Evolutionary conservation across 2,888 invertebrate species (phyloP), one percentile per base, ranked within the genome.

Genomic region (Synanthedon andrenaeformis): DNA sequence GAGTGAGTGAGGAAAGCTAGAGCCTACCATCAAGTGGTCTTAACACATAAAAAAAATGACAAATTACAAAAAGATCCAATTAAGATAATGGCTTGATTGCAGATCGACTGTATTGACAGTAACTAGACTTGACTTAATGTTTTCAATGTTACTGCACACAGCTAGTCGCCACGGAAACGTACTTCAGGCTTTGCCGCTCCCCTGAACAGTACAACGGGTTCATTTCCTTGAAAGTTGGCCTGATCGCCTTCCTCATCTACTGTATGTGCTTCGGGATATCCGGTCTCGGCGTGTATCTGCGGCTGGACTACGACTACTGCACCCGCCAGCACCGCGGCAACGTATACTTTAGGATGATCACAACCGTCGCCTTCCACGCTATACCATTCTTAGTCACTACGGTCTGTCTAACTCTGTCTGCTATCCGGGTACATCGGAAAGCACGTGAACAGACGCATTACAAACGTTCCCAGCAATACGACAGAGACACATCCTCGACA

Each of bases 271-370:
- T 89, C 1, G 62, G 79, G 2, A 79, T 89, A 4, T 90, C 92
- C 0, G 89, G 87, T 0, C 65, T 90, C 1, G 94, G 94, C 60
- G 91, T 91, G 51, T 85, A 87, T 48, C 69, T 89, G 28, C 85
- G 88, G 11, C 70, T 91, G 1, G 92, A 92, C 23, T 92, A 92
- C 54, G 92, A 93, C 63, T 92, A 93, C 65, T 94, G 94, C 69
- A 82, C 85, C 8, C 82, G 91, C 3, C 72, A 74, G 41, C 86
- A 89, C 59, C 69, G 66, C 51, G 90, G 91, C 0, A 81, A 91
- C 58, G 79, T 85, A 14, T 78, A 85, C 53, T 92, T 90, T 60
- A 90, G 92, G 58, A 70, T 88, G 0, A 66, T 86, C 1, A 89
- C 92, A 0, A 88, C 89, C 1, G 76, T 89, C 5, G 59, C 91